These are phyloP conservation scores for Troides helena DNA, from an alignment of 2,888 invertebrate species.

Conservation along the genomic window DNA sequence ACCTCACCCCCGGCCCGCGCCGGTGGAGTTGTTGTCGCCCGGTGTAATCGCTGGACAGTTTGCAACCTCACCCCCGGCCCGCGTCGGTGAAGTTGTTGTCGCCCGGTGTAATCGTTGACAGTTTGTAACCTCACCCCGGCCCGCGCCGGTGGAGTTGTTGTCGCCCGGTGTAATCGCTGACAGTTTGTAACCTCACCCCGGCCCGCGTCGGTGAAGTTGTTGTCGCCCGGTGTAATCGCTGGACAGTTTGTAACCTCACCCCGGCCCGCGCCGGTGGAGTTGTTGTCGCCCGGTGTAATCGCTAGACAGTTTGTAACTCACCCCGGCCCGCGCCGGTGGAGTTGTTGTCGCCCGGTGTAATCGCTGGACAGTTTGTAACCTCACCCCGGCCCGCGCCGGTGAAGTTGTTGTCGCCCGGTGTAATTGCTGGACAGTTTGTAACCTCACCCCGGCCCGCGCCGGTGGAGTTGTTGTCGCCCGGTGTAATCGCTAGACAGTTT, in stretches of 20 bases:
- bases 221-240: neutral
- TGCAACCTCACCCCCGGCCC: conserved; percentile 2
- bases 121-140: conserved; percentile 12
- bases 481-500: neutral
- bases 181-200: conserved; percentile 15
- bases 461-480: conserved; percentile 16
- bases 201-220: conserved; percentile 6
- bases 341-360: conserved; percentile 11
- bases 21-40: conserved; percentile 16
- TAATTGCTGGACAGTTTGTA: neutral
- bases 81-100: conserved; percentile 14
- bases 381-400: neutral
- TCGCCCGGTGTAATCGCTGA: neutral
- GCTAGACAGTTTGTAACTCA: conserved; percentile 12
- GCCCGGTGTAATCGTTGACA: neutral
- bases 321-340: neutral
- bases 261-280: neutral
- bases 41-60: neutral
- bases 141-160: conserved; percentile 10
- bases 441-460: neutral
- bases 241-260: conserved; percentile 15
- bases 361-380: conserved; percentile 3
- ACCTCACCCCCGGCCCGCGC: neutral
- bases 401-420: conserved; percentile 13
- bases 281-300: conserved; percentile 5